phyloP scores from a whole-genome alignment of 2,888 invertebrate species.

The Acleris literana region DNA sequence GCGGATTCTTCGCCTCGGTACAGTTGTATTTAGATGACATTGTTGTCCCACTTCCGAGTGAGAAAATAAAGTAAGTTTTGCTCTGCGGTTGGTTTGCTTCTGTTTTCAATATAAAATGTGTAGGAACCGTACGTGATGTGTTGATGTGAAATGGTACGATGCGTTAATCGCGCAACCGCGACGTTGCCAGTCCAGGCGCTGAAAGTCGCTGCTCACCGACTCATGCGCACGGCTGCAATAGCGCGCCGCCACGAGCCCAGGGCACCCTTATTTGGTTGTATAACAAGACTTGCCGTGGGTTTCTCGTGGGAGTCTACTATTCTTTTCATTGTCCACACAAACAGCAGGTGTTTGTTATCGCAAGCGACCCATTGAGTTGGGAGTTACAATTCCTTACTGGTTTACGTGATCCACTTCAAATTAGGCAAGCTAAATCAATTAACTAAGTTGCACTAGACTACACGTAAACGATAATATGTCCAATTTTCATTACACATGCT shows the following conservation, averaged over 20 bases:
- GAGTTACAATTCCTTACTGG: slow-evolving; percentile 44
- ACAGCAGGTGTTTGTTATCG: slow-evolving; percentile 38
- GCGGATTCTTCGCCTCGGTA: slow-evolving; percentile 45
- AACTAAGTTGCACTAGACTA: background rate
- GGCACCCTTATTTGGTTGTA: slow-evolving; percentile 61
- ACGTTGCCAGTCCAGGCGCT: slow-evolving; percentile 76
- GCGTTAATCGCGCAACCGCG: slow-evolving; percentile 58
- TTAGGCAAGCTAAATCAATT: slow-evolving; percentile 39
- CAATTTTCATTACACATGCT: background rate
- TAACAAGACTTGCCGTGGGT: slow-evolving; percentile 54
- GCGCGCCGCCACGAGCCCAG: slow-evolving; percentile 53
- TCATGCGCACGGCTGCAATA: slow-evolving; percentile 51
- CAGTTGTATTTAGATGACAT: slow-evolving; percentile 38
- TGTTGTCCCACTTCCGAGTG: slow-evolving; percentile 36
- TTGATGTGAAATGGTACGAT: slow-evolving; percentile 65
- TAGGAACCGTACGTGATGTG: slow-evolving; percentile 49
- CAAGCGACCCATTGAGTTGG: slow-evolving; percentile 42
- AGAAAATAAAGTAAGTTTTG: slow-evolving; percentile 30
- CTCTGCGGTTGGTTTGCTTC: slow-evolving; percentile 23
- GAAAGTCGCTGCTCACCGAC: slow-evolving; percentile 72
- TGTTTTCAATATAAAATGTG: slow-evolving; percentile 47
- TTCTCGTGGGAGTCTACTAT: slow-evolving; percentile 60
- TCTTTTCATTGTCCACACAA: slow-evolving; percentile 49
- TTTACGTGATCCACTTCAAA: slow-evolving; percentile 56
- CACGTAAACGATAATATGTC: background rate